A percentile compares a stretch with the other conserved stretches of the same genome.
phyloP scores from a whole-genome alignment of 2,797 vertebrate genomes.

The Squalus acanthias region DNA sequence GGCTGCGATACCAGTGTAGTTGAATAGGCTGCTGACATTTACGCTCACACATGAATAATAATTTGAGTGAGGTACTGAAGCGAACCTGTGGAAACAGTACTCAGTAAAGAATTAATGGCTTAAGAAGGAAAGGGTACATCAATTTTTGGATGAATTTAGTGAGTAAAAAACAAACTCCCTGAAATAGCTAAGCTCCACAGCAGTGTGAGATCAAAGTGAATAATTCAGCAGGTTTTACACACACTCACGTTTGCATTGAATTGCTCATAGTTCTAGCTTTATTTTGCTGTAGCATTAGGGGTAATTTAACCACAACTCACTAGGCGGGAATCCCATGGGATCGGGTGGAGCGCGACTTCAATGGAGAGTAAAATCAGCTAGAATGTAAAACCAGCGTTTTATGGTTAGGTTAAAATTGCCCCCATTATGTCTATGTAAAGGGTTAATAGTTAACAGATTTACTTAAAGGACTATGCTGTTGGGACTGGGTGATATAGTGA shows the following conservation, averaged over 20 bases:
- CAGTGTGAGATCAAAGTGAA: neutral
- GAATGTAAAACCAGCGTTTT: too few relatives aligned
- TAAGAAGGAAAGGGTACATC: too few relatives aligned
- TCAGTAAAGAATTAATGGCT: too few relatives aligned
- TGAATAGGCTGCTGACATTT: neutral
- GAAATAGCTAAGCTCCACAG: neutral
- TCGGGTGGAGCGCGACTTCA: neutral
- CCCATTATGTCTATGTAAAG: neutral
- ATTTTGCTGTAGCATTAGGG: neutral
- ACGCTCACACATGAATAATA: neutral
- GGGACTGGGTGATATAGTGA: neutral
- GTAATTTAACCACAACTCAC: neutral
- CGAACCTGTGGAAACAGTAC: too few relatives aligned
- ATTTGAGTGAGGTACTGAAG: conserved; percentile 9
- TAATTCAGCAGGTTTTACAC: neutral
- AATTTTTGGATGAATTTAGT: too few relatives aligned
- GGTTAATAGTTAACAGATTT: neutral
- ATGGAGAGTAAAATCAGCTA: neutral
- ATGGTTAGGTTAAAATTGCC: neutral
- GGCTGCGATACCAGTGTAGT: neutral
- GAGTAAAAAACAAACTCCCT: neutral
- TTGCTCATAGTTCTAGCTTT: neutral
- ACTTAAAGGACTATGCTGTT: neutral
- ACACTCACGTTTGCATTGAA: neutral
- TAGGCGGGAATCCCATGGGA: neutral